These are phyloP conservation scores for Steatocranus sp. DNA, from an alignment of 2,797 vertebrate genomes.

Conservation along the genomic window DNA sequence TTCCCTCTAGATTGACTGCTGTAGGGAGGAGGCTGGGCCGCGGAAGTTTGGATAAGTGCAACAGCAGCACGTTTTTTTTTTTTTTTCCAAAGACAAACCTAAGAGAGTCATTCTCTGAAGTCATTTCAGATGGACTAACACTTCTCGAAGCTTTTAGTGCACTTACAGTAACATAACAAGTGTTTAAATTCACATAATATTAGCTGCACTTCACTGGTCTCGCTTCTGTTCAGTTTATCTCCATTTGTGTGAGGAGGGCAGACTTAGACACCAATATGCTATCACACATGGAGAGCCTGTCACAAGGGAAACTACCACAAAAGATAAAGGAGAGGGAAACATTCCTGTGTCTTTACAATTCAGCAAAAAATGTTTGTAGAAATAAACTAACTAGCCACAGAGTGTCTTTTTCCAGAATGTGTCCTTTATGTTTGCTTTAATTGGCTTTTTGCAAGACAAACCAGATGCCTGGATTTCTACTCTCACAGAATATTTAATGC, in stretches of 20 bases:
- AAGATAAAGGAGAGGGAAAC: neutral
- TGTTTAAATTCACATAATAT: neutral
- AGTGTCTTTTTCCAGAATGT: neutral
- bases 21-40: neutral
- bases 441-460: neutral
- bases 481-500: neutral
- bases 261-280: rapidly evolving
- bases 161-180: neutral
- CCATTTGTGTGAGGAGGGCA: neutral
- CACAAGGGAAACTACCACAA: neutral
- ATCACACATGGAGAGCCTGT: neutral
- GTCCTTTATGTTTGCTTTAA: neutral
- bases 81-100: neutral
- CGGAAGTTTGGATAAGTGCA: neutral
- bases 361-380: neutral
- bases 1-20: neutral
- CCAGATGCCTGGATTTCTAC: rapidly evolving
- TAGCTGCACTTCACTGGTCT: neutral
- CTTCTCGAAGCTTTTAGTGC: neutral
- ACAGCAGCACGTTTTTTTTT: neutral
- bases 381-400: neutral
- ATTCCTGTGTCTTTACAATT: neutral
- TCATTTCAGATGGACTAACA: neutral
- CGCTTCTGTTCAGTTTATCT: neutral
- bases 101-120: neutral